These are phyloP conservation scores for Dicyrtomina minuta DNA, from an alignment of 2,888 invertebrate species.

Conservation along the genomic window DNA sequence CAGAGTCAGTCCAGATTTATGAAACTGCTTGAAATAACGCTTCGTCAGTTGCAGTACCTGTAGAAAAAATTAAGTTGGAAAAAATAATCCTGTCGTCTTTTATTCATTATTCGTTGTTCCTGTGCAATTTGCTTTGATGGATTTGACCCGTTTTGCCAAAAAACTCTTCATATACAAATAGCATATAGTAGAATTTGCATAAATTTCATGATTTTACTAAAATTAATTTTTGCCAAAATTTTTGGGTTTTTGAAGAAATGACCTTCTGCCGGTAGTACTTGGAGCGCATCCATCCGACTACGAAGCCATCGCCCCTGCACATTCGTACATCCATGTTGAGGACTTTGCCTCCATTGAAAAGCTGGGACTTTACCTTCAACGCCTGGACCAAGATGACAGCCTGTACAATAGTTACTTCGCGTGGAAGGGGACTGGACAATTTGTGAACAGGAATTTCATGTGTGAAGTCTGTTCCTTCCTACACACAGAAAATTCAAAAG, in stretches of 20 bases:
- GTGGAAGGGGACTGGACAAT: constrained; percentile 7
- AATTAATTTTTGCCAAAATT: neutral
- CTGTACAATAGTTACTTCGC: constrained; percentile 9
- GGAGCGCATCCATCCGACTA: constrained; percentile 18
- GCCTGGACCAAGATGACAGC: neutral
- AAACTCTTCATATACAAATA: neutral
- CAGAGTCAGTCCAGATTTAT: no score
- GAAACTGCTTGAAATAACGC: no score
- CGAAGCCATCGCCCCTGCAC: neutral
- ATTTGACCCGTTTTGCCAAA: no score
- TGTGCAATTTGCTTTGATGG: no score
- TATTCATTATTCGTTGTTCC: no score
- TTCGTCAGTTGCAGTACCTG: no score
- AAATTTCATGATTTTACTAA: neutral
- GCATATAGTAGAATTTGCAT: neutral
- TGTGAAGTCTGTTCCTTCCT: constrained; percentile 6
- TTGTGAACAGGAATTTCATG: neutral
- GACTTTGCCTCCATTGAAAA: neutral
- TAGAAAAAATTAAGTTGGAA: no score
- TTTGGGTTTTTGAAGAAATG: neutral
- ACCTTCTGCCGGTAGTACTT: neutral
- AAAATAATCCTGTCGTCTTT: no score
- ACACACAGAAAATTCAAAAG: neutral
- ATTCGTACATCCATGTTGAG: constrained; percentile 14
- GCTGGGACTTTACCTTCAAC: neutral